A percentile compares a stretch with the other conserved stretches of the same genome.
Conservation (phyloP, 2,888 invertebrate genomes). For the Scaptodrosophila latifasciaeformis region DNA sequence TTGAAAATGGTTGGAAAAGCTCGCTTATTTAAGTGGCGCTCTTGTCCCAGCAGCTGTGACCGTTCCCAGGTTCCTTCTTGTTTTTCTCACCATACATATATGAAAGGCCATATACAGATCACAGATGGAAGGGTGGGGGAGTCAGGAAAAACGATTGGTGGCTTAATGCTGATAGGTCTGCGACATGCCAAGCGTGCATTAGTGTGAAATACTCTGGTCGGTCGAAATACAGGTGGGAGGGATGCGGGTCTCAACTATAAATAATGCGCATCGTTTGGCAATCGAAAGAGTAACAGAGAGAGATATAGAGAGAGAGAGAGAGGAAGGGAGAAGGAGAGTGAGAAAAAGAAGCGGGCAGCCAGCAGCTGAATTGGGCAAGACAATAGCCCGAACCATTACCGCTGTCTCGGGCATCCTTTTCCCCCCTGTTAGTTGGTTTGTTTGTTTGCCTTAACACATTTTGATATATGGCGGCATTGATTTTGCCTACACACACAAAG, state of each 20-base stretch:
- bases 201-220: constrained; percentile 17
- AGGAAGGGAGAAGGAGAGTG: not conserved
- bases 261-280: constrained; percentile 43
- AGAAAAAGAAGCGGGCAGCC: not conserved
- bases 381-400: constrained; percentile 49
- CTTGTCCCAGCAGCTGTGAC: constrained; percentile 33
- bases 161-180: constrained; percentile 22
- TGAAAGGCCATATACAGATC: not conserved
- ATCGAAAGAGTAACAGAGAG: too few species aligned
- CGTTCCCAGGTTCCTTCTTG: constrained; percentile 33
- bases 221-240: not conserved
- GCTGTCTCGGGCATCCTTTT: constrained; percentile 2
- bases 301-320: not conserved
- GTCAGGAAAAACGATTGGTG: not conserved
- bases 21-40: constrained; percentile 18
- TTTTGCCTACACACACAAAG: constrained; percentile 44
- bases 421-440: constrained; percentile 8
- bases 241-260: constrained; percentile 41
- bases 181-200: constrained; percentile 53
- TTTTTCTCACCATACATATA: constrained; percentile 38
- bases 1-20: not conserved
- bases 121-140: too few species aligned
- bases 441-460: constrained; percentile 32
- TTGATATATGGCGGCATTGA: constrained; percentile 67
- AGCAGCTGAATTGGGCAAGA: constrained; percentile 44